Evolutionary conservation across 2,113 vertebrate genomes (phyloP), one percentile per base, ranked within the genome.

Genomic region (Penelope pileata): DNA sequence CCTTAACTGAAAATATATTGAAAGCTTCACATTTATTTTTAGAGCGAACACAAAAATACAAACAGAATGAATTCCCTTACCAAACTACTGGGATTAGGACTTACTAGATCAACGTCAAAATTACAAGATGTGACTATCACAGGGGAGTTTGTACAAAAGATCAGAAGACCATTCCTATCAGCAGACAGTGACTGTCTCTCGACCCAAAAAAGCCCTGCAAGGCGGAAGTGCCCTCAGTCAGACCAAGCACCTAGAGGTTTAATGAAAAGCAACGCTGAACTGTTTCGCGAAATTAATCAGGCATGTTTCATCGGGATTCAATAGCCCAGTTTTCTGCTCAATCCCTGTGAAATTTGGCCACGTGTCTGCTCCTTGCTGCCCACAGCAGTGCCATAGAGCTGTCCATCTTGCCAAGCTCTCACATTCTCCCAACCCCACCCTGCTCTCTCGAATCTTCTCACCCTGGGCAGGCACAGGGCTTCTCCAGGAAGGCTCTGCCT

Each of bases 291-390:
- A 72, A 5, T 7, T 56, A 17, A 60, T 6, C 27, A 54, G 29
- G 12, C 26, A 27, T 4, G 2, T 16, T 60, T 53, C 38, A 50
- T 10, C 14, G 30, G 30, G 2, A 59, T 42, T 40, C 45, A 83
- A 74, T 54, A 58, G 4, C 40, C 10, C 4, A 2, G 9, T 51
- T 77, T 58, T 60, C 38, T 79, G 22, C 23, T 90, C 19, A 21
- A 43, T 32, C 10, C 59, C 43, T 14, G 34, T 3, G 1, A 73
- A n/a, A 6, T 17, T 3, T 29, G 10, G 27, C 15, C 0, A 0
- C 1, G 1, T 9, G 2, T 48, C 66, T 75, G 18, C 70, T 60
- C 48, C 51, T 42, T 32, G 27, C 30, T 87, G 69, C 34, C 54
- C 74, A 34, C 62, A 73, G 34, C 40, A 83, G 38, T 19, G 26